Evolutionary conservation across 2,888 invertebrate genomes (phyloP), one percentile per base, ranked within the genome.

Genomic region (Flexamia atlantica): DNA sequence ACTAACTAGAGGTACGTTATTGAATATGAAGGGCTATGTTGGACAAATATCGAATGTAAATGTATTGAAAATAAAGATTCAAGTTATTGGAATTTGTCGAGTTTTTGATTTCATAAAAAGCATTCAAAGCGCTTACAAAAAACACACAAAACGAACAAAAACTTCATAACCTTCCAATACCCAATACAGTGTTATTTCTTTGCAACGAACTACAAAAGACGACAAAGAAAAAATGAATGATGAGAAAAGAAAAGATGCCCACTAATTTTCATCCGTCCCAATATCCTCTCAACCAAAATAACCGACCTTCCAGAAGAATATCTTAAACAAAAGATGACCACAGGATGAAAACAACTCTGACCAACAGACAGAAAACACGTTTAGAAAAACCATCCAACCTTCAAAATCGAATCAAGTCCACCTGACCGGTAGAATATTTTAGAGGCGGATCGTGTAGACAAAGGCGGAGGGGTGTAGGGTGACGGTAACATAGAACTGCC

Each of bases 401-500:
- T 64, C 17, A 30, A 64, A 64, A 64, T 64, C 64, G 28, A 64
- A 64, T 64, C 28, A 64, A 46, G 64, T 64, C 20, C 25, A 64
- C 64, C 64, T 64, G 64, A 64, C 64, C 30, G 28, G 64, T 64
- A 28, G 64, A 64, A 64, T 23, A 20, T 5, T 25, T 28, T 4
- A 23, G 12, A 3, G 28, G 64, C 28, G 64, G 14, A 64, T 30
- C 64, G 64, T 64, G 64, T 64, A 64, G 64, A 64, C 64, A 64
- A 28, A 64, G 64, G 14, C 64, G 64, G 4, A 60, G 20, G 60
- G 25, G 25, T 60, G 60, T 20, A 50, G 50, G 50, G 12, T 50
- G 50, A 4, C n/a, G n/a, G n/a, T 46, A 3, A 17, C 46, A 7
- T 4, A 9, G 9, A 9, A 36, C 36, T 36, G 36, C 36, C 36